Conservation (phyloP, 2,797 vertebrate genomes). For the Synanceia verrucosa region DNA sequence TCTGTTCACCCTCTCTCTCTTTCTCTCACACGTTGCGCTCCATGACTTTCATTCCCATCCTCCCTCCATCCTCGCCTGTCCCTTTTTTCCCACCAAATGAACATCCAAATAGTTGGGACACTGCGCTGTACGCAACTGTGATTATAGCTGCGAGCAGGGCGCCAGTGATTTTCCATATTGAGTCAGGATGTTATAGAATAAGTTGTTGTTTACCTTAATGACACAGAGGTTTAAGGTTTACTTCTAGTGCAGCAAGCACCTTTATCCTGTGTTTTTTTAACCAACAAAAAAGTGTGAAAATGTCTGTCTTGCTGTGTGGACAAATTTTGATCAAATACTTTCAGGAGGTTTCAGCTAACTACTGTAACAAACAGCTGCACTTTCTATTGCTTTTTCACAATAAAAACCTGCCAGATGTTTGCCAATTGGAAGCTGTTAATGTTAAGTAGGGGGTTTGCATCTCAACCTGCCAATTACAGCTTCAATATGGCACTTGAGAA, state of each 20-base stretch:
- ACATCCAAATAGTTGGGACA: neutral
- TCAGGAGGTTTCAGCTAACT: neutral
- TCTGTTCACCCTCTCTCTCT: slow-evolving; percentile 36
- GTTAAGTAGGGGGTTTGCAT: neutral
- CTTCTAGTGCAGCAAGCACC: neutral
- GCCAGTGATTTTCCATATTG: neutral
- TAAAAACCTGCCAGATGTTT: slow-evolving; percentile 13
- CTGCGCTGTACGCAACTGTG: neutral
- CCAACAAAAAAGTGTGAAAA: neutral
- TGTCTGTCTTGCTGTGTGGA: neutral
- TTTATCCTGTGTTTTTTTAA: neutral
- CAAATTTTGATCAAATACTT: neutral
- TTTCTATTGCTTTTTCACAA: neutral
- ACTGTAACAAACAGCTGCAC: neutral
- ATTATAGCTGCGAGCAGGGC: neutral
- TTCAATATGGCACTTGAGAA: neutral
- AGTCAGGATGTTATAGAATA: neutral
- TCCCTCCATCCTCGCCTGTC: slow-evolving; percentile 12
- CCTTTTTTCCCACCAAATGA: slow-evolving; percentile 12
- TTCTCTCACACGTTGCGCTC: neutral
- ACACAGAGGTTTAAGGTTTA: neutral
- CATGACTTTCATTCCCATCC: slow-evolving; percentile 16
- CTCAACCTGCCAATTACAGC: neutral
- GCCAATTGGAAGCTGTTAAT: neutral
- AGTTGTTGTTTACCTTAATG: slow-evolving; percentile 16